Conservation (phyloP, 2,797 vertebrate genomes). For the Ctenopoma kingsleyae region DNA sequence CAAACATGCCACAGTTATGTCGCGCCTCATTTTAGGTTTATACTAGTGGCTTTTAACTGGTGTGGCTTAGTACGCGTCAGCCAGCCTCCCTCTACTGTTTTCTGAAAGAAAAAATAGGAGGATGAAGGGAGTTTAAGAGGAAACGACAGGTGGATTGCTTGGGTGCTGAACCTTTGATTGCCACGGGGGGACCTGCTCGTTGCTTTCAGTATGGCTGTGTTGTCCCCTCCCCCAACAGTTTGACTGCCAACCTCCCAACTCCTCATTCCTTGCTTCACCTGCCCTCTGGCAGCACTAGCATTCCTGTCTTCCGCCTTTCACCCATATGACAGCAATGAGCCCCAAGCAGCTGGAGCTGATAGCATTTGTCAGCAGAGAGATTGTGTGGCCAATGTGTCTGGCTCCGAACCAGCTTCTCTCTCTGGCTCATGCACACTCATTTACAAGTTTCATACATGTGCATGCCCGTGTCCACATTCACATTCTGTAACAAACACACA, state of each 20-base stretch:
- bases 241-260: conserved; percentile 49
- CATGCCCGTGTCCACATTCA: conserved; percentile 42
- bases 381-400: conserved; percentile 58
- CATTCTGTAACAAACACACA: conserved; percentile 8
- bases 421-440: conserved; percentile 51
- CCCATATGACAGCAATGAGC: conserved; percentile 60
- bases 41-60: conserved; percentile 61
- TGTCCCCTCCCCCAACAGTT: conserved; percentile 68
- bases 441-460: conserved; percentile 48
- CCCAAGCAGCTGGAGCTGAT: conserved; percentile 71
- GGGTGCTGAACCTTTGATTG: conserved; percentile 74
- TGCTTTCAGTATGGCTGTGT: conserved; percentile 69
- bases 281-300: conserved; percentile 44
- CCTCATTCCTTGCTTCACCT: conserved; percentile 18
- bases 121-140: conserved; percentile 48
- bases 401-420: conserved; percentile 48
- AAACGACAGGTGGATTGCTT: conserved; percentile 68
- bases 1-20: conserved; percentile 74
- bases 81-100: conserved; percentile 25
- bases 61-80: conserved; percentile 16
- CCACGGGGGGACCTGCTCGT: conserved; percentile 59
- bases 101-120: conserved; percentile 24
- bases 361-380: conserved; percentile 79
- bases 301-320: conserved; percentile 57
- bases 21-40: conserved; percentile 71